Percentiles rank a stretch among this genome's conserved stretches.
phyloP scores from a whole-genome alignment of 1,140 invertebrate species.

The Lamellibrachia luymesi region DNA sequence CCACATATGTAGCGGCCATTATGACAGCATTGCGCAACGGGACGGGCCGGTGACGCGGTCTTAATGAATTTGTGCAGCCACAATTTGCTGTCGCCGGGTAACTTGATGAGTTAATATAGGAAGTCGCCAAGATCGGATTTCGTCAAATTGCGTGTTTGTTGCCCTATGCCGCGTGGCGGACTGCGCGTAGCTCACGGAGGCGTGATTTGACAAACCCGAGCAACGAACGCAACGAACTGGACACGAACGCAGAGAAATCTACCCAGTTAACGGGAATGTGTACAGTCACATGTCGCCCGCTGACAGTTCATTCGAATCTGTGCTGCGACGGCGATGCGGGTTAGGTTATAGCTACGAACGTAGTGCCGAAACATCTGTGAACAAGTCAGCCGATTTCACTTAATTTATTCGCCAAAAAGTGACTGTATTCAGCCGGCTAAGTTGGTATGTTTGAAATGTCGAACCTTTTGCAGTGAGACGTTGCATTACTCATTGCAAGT shows the following conservation, averaged over 20 bases:
- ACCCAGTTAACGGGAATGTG: background rate
- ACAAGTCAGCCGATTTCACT: no score
- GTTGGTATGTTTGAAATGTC: no score
- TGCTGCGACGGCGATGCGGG: background rate
- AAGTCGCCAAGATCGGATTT: background rate
- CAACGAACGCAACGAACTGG: background rate
- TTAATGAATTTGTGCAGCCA: background rate
- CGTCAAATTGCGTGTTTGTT: background rate
- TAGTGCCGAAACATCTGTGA: no score
- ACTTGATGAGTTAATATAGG: background rate
- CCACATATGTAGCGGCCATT: background rate
- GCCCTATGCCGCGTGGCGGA: background rate
- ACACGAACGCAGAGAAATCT: background rate
- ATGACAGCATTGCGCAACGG: background rate
- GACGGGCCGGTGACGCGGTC: background rate
- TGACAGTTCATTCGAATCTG: background rate
- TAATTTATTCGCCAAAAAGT: no score
- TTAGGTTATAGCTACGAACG: no score
- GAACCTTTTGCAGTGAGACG: no score
- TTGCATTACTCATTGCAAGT: no score
- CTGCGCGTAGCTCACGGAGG: background rate
- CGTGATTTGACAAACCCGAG: background rate
- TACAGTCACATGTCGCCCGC: background rate
- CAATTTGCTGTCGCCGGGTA: background rate
- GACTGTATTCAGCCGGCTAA: no score